Percentiles rank a stretch among this genome's conserved stretches.
phyloP scores from a whole-genome alignment of 2,888 invertebrate species.

The Fragum whitleyi region DNA sequence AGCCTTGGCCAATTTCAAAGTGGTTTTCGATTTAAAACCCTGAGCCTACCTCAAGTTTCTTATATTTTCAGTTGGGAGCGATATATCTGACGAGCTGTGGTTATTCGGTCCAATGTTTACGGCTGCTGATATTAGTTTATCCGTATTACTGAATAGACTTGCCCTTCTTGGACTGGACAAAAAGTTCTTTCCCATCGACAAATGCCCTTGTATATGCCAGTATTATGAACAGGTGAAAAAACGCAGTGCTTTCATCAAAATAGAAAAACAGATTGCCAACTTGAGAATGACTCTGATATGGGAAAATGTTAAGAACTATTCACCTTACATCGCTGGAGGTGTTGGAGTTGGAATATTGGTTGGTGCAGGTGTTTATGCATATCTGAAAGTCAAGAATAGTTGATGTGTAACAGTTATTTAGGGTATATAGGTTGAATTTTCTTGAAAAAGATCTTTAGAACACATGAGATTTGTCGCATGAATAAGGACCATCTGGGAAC shows the following conservation, averaged over 20 bases:
- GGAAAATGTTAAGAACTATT: constrained; percentile 76
- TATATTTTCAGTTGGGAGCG: constrained; percentile 61
- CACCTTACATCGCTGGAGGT: constrained; percentile 71
- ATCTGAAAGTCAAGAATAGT: constrained; percentile 55
- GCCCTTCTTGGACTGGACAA: constrained; percentile 75
- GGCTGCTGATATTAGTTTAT: constrained; percentile 77
- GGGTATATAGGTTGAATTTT: neutral
- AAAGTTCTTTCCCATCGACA: constrained; percentile 70
- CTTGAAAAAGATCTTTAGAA: neutral
- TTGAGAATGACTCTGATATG: constrained; percentile 73
- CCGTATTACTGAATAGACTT: constrained; percentile 74
- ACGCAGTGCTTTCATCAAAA: constrained; percentile 67
- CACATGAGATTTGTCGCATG: no score
- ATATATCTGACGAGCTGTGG: constrained; percentile 72
- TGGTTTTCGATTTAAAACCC: no score
- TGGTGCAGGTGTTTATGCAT: constrained; percentile 66
- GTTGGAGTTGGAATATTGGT: constrained; percentile 67
- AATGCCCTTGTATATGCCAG: constrained; percentile 72
- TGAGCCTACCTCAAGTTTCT: neutral
- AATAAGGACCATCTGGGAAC: no score
- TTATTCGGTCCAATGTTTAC: constrained; percentile 79
- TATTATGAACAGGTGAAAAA: constrained; percentile 73
- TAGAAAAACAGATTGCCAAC: constrained; percentile 73
- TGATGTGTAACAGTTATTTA: neutral
- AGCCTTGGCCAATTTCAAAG: no score